phyloP scores from a whole-genome alignment of 64 coral and sea anemone genomes.

The Orbicella faveolata region DNA sequence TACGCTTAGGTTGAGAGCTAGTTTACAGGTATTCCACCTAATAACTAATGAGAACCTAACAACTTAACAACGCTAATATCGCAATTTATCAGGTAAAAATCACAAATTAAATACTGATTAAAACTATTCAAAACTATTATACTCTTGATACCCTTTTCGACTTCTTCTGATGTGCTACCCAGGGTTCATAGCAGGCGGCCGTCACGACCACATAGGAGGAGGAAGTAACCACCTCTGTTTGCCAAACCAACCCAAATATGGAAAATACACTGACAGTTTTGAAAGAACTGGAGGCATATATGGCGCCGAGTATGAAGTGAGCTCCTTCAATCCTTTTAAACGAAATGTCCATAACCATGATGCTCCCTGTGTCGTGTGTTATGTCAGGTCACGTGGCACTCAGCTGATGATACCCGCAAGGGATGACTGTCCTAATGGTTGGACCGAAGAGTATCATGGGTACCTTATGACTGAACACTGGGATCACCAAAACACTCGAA shows the following conservation, averaged over 20 bases:
- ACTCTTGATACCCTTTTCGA: neutral
- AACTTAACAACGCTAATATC: too few relatives aligned
- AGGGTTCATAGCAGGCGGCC: constrained; percentile 16
- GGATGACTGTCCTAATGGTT: constrained; percentile 10
- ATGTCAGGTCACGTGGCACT: constrained; percentile 30
- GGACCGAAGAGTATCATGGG: constrained; percentile 34
- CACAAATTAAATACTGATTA: too few relatives aligned
- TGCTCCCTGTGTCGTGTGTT: constrained; percentile 35
- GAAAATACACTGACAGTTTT: neutral
- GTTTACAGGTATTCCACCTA: too few relatives aligned
- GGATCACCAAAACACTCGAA: neutral
- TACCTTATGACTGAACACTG: constrained; percentile 18
- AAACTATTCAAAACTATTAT: too few relatives aligned
- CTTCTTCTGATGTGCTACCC: neutral
- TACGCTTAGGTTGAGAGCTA: too few relatives aligned
- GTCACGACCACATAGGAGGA: neutral
- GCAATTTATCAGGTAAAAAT: too few relatives aligned
- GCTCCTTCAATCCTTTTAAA: neutral
- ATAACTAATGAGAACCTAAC: too few relatives aligned
- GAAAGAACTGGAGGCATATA: constrained; percentile 12
- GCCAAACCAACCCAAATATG: constrained; percentile 23
- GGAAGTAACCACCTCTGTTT: constrained; percentile 17
- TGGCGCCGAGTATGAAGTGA: constrained; percentile 38
- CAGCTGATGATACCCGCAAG: constrained; percentile 28
- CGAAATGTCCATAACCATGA: constrained; percentile 37